phyloP scores from a whole-genome alignment of 2,797 vertebrate species.

The Helicolenus hilgendorfi region DNA sequence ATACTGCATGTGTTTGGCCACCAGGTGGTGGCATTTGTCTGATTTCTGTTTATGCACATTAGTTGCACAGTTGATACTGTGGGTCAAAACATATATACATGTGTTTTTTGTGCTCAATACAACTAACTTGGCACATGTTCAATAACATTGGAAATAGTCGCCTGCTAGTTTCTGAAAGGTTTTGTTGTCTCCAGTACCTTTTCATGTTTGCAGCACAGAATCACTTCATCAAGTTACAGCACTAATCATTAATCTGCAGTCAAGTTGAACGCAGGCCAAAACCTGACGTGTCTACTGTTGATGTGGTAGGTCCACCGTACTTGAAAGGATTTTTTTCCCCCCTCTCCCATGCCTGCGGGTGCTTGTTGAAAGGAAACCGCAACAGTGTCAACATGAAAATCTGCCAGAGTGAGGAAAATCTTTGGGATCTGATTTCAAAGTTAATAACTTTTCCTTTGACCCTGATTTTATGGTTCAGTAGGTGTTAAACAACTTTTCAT shows the following conservation, averaged over 20 bases:
- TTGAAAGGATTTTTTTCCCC: background rate
- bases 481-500: background rate
- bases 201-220: background rate
- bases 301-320: conserved; percentile 15
- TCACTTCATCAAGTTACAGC: background rate
- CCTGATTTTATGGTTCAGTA: background rate
- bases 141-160: background rate
- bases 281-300: conserved; percentile 8
- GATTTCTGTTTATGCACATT: background rate
- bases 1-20: conserved; percentile 29
- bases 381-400: conserved; percentile 46
- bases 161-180: background rate
- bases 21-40: conserved; percentile 63
- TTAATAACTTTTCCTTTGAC: background rate
- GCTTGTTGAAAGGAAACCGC: conserved; percentile 57
- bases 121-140: background rate
- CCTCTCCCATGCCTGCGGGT: conserved; percentile 3
- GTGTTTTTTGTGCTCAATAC: background rate
- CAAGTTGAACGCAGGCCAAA: background rate
- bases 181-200: background rate
- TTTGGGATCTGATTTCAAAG: conserved; percentile 38
- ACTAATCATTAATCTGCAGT: conserved; percentile 14
- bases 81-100: background rate
- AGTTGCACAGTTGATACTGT: background rate
- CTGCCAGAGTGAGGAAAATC: conserved; percentile 12